Conservation (phyloP, 2,888 invertebrate species). For the Amiota mariae region DNA sequence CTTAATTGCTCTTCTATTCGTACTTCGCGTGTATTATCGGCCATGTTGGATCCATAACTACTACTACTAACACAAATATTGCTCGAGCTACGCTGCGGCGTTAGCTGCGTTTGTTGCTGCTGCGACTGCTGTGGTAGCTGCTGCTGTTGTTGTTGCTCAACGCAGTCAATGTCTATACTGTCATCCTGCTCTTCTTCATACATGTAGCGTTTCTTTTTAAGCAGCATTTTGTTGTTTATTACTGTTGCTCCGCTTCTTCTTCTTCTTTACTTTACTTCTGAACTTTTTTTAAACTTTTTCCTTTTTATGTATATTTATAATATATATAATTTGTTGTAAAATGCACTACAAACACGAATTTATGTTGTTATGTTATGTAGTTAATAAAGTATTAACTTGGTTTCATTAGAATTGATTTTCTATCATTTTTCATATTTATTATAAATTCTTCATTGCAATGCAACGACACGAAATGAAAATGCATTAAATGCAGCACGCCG, state of each 20-base stretch:
- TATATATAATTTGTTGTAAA: too few species aligned
- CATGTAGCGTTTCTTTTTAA: constrained; percentile 70
- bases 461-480: neutral
- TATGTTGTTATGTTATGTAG: neutral
- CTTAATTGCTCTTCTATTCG: constrained; percentile 94
- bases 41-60: constrained; percentile 92
- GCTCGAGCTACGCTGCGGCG: constrained; percentile 30
- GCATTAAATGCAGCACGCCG: neutral
- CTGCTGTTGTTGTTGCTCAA: constrained; percentile 59
- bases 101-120: constrained; percentile 37
- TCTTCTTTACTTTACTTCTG: constrained; percentile 31
- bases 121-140: constrained; percentile 50
- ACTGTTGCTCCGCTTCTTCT: too few species aligned
- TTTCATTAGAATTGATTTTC: neutral
- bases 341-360: neutral
- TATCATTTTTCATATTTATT: neutral
- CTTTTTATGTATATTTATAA: constrained; percentile 36
- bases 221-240: constrained; percentile 60
- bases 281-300: constrained; percentile 36
- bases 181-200: constrained; percentile 63
- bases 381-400: neutral
- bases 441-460: too few species aligned
- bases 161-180: constrained; percentile 55
- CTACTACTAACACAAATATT: constrained; percentile 39
- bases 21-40: constrained; percentile 91